phyloP scores from a whole-genome alignment of 2,888 invertebrate genomes.

The Campoletis raptor region DNA sequence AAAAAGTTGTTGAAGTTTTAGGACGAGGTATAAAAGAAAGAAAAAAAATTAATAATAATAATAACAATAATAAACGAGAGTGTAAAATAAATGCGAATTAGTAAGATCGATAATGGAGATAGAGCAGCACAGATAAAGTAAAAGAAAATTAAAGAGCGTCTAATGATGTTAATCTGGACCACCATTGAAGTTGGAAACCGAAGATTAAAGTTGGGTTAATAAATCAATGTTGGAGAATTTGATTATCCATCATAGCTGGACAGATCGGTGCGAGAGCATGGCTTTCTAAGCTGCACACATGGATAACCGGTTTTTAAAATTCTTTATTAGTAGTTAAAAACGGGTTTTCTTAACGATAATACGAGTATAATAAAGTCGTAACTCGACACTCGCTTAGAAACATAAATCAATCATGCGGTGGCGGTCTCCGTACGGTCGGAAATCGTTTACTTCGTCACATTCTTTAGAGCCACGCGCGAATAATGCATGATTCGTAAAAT shows the following conservation, averaged over 20 bases:
- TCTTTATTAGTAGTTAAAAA: not conserved
- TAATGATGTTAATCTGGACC: slow-evolving; percentile 15
- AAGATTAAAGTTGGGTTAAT: slow-evolving; percentile 4
- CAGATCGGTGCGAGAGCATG: slow-evolving; percentile 1
- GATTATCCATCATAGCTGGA: slow-evolving; percentile 3
- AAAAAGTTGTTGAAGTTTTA: not conserved
- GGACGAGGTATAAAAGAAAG: not conserved
- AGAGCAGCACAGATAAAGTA: not conserved
- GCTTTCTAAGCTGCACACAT: slow-evolving; percentile 4
- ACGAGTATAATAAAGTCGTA: not conserved
- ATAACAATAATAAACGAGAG: not conserved
- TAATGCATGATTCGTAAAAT: not conserved
- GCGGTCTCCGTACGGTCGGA: not conserved
- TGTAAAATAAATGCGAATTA: not conserved
- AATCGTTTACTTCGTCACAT: not conserved
- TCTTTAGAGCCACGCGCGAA: not conserved
- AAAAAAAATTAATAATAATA: not conserved
- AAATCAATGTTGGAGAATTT: slow-evolving; percentile 10
- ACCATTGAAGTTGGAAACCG: not conserved
- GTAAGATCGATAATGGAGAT: not conserved
- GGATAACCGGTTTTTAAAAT: not conserved
- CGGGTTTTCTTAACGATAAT: slow-evolving; percentile 5
- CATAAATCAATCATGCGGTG: not conserved
- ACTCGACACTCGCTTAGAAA: slow-evolving; percentile 3
- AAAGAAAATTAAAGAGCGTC: slow-evolving; percentile 2